Evolutionary conservation across 2,888 invertebrate genomes (phyloP).

Genomic region (Polydrusus cervinus): DNA sequence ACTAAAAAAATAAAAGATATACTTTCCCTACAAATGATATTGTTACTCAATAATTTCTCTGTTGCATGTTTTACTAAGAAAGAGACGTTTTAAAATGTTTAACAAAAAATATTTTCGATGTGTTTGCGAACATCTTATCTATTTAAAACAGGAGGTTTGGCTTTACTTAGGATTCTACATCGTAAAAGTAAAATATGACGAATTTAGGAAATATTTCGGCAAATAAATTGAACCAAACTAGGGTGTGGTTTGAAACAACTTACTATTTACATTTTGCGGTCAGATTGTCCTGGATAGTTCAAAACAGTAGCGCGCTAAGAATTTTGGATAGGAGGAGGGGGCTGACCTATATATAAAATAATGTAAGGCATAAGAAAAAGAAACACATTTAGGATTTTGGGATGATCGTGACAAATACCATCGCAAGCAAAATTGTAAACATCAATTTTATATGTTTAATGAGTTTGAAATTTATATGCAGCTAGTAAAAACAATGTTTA

Average conservation of each 20-base stretch:
- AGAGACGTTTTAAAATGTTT: not conserved
- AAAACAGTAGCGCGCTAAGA: slow-evolving; percentile 27
- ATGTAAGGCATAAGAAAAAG: no score
- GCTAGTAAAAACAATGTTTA: no score
- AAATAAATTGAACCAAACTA: slow-evolving; percentile 38
- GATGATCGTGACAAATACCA: no score
- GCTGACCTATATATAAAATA: no score
- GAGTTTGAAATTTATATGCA: no score
- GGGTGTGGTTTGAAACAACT: slow-evolving; percentile 37
- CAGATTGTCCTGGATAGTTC: slow-evolving; percentile 39
- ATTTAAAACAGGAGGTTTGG: slow-evolving; percentile 12
- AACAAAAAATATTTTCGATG: not conserved
- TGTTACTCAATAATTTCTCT: not conserved
- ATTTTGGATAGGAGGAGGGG: not conserved
- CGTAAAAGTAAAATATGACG: slow-evolving; percentile 11
- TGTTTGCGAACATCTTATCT: slow-evolving; percentile 18
- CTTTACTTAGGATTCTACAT: not conserved
- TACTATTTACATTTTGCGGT: slow-evolving; percentile 43
- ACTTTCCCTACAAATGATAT: not conserved
- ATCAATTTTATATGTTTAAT: no score
- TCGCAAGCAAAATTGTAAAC: no score
- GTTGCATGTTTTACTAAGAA: not conserved
- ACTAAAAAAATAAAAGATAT: no score
- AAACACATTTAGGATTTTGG: no score
- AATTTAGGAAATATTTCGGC: slow-evolving; percentile 23